Base-by-base conservation (phyloP, 2,888 invertebrate species). In the Drosophila basisetae region DNA sequence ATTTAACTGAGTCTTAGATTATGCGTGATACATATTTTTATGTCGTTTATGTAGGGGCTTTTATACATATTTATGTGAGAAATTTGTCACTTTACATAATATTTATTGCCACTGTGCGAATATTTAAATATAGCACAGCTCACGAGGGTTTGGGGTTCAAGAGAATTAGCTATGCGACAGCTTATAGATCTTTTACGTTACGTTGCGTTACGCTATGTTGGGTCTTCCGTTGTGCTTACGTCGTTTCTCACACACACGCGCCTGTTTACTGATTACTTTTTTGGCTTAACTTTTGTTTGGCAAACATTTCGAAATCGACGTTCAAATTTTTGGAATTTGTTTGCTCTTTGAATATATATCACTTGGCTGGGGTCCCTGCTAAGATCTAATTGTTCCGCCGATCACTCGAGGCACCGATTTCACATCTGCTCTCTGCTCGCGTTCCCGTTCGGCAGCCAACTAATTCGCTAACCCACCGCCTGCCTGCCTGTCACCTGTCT, bases 391-490 rank as follows among this genome's bases (percentile, higher is more conserved):
- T 62, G 31, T 67, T 62, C 47, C 49, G 55, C 52, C 73, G 59
- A 64, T 59, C 59, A 77, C 61, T 76, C 73, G 77, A 76, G 61
- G 59, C 62, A 76, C 72, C 68, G 61, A 68, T 54, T 58, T 63
- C 78, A 83, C 78, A 83, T 72, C 74, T 68, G 80, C 53, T 68
- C 73, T 73, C 59, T 55, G 52, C 47, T 73, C 41, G 56, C 49
- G 63, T 64, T 68, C 68, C 22, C 68, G 68, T 66, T 78, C 76
- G 83, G 84, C 84, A 73, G 75, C 80, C 82, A 75, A 88, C 88
- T 88, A 85, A 85, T 76, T 83, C 73, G 71, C 79, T 52, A 77
- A 55, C 60, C 73, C 55, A 54, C 77, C 70, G 71, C 77, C 68
- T 56, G 56, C 31, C 43, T 43, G 62, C 63, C 62, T 63, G 62